phyloP scores from a whole-genome alignment of 2,113 vertebrate genomes.

The Emberiza fucata region DNA sequence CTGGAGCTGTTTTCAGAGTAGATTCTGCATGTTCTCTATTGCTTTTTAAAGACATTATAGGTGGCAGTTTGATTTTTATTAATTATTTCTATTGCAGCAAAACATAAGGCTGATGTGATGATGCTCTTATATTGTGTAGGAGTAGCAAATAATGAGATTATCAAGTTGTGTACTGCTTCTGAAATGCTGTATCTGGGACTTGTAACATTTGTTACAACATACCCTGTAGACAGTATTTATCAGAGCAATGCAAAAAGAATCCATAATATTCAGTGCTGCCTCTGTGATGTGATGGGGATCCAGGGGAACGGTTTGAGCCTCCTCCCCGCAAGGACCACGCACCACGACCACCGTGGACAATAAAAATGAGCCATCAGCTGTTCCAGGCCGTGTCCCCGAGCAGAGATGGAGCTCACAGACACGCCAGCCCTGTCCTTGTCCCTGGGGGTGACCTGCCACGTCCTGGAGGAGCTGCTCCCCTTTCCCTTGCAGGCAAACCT shows the following conservation, averaged over 20 bases:
- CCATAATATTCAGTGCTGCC: background rate
- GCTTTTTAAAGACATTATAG: conserved; percentile 52
- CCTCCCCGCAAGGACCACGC: background rate
- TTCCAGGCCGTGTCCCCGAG: accelerated
- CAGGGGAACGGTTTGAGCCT: background rate
- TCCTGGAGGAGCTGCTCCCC: background rate
- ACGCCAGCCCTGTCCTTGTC: accelerated
- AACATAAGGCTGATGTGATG: conserved; percentile 47
- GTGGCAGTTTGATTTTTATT: conserved; percentile 58
- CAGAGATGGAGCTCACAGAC: accelerated
- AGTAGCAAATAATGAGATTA: conserved; percentile 57
- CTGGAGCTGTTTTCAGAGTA: background rate
- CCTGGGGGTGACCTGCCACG: background rate
- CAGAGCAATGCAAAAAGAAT: conserved; percentile 12
- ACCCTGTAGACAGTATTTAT: conserved; percentile 43
- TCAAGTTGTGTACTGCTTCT: background rate
- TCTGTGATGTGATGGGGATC: background rate
- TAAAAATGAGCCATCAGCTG: background rate
- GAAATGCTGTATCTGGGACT: conserved; percentile 10
- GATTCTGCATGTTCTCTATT: background rate
- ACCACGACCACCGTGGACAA: accelerated
- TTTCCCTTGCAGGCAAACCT: too few species aligned
- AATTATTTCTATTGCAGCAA: conserved; percentile 46
- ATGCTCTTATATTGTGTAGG: conserved; percentile 9
- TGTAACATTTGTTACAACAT: conserved; percentile 20